A percentile compares a stretch with the other conserved stretches of the same genome.
Evolutionary conservation across 2,113 vertebrate species (phyloP).

Genomic region (Pipra filicauda): DNA sequence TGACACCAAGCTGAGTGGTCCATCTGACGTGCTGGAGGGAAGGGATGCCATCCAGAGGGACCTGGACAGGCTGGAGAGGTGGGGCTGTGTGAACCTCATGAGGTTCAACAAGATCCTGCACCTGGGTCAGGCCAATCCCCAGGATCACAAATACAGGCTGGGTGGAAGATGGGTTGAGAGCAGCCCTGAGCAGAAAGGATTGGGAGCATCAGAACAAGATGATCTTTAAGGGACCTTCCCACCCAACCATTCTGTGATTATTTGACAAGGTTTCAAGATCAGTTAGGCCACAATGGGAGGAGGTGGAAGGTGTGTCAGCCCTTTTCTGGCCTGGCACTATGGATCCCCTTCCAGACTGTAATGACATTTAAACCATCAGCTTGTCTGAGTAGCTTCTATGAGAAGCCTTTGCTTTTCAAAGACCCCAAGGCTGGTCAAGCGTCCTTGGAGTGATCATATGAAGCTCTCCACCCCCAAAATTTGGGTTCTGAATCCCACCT

Average conservation of each 20-base stretch:
- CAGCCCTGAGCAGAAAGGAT: background rate
- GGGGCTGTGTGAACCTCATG: background rate
- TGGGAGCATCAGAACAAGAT: background rate
- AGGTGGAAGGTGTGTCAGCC: background rate
- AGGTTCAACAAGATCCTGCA: background rate
- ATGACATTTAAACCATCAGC: background rate
- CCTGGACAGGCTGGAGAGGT: background rate
- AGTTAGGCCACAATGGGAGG: background rate
- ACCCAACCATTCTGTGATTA: background rate
- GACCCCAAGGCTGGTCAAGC: background rate
- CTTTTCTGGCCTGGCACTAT: background rate
- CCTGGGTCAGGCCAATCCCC: background rate
- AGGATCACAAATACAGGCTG: background rate
- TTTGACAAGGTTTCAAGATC: background rate
- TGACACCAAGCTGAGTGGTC: background rate
- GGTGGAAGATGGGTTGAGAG: background rate
- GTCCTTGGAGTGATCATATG: background rate
- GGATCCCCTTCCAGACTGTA: background rate
- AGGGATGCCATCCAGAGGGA: background rate
- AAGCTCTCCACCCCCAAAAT: accelerated
- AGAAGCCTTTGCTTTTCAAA: background rate
- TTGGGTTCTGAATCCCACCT: background rate
- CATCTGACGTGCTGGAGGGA: background rate
- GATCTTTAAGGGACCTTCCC: background rate
- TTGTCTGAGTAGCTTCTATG: background rate